Conservation (phyloP, 2,113 vertebrate species). For the Daphoenositta chrysoptera region DNA sequence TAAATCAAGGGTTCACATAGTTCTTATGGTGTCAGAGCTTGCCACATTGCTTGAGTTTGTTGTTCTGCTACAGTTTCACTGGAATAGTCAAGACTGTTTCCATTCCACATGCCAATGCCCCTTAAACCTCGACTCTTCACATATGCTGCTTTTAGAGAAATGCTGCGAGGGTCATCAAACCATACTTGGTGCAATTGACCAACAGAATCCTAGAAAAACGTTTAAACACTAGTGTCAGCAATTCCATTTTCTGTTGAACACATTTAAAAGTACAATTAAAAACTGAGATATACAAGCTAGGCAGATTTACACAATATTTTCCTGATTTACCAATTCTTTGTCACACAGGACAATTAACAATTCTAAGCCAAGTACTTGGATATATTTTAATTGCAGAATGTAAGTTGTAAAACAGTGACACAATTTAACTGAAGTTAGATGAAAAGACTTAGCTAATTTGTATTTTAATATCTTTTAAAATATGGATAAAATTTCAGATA, state of each 20-base stretch:
- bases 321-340: not conserved
- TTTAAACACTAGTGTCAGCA: not conserved
- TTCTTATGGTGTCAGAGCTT: slow-evolving; percentile 74
- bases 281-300: not conserved
- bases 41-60: slow-evolving; percentile 89
- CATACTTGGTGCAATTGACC: slow-evolving; percentile 89
- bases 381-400: not conserved
- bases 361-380: not conserved
- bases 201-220: slow-evolving; percentile 71
- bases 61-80: slow-evolving; percentile 68
- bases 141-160: slow-evolving; percentile 82
- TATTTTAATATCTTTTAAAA: not conserved
- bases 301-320: not conserved
- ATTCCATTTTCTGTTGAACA: not conserved
- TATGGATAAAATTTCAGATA: not conserved
- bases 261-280: not conserved
- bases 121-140: slow-evolving; percentile 74
- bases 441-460: not conserved
- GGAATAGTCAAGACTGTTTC: slow-evolving; percentile 86
- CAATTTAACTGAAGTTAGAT: not conserved
- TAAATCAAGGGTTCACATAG: not conserved
- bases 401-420: not conserved
- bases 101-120: slow-evolving; percentile 96
- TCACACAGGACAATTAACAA: not conserved
- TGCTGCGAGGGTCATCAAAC: slow-evolving; percentile 89